Evolutionary conservation across 1,140 invertebrate species (phyloP).

Genomic region (Rhyacophila brunnea): DNA sequence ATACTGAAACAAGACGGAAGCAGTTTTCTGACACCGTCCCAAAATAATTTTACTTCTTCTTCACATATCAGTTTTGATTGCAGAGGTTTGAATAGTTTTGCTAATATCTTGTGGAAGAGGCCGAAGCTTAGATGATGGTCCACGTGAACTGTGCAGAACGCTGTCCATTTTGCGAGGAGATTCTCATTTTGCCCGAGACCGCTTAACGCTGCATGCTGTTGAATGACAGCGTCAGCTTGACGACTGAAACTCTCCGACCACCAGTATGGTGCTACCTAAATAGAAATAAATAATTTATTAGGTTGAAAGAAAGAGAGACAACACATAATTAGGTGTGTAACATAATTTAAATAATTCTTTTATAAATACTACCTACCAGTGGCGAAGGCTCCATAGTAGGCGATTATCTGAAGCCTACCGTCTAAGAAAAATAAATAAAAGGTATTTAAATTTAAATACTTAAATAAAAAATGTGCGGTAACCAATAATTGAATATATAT

Average conservation of each 20-base stretch:
- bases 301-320: too few relatives aligned
- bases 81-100: slow-evolving; percentile 65
- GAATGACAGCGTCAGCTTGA: slow-evolving; percentile 78
- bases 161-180: slow-evolving; percentile 70
- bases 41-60: slow-evolving; percentile 75
- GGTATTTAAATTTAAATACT: too few relatives aligned
- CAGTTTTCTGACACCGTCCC: slow-evolving; percentile 73
- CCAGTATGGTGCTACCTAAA: slow-evolving; percentile 70
- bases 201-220: slow-evolving; percentile 90
- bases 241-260: slow-evolving; percentile 84
- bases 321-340: too few relatives aligned
- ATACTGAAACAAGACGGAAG: slow-evolving; percentile 73
- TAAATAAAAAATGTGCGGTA: too few relatives aligned
- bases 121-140: slow-evolving; percentile 75
- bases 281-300: too few relatives aligned
- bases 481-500: too few relatives aligned
- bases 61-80: slow-evolving; percentile 61
- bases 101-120: slow-evolving; percentile 67
- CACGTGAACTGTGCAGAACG: slow-evolving; percentile 70
- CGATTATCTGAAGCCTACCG: too few relatives aligned
- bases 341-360: too few relatives aligned
- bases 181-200: slow-evolving; percentile 71
- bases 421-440: too few relatives aligned
- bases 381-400: too few relatives aligned
- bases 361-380: too few relatives aligned